Conservation (phyloP, 2,113 vertebrate species). For the Eubucco bourcierii region DNA sequence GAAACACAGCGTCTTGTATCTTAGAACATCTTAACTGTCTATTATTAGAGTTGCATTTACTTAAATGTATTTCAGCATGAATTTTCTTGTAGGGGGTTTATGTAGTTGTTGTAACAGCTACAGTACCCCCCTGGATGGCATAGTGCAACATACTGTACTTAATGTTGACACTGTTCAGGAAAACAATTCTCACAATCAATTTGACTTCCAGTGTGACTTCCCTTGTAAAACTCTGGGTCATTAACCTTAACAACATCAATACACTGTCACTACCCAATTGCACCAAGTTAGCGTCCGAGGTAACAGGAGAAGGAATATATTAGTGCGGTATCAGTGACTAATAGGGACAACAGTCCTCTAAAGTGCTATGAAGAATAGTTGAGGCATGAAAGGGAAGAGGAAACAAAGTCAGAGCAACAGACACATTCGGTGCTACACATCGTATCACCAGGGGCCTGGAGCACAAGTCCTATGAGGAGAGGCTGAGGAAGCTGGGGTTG, state of each 20-base stretch:
- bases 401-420: background rate
- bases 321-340: conserved; percentile 78
- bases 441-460: background rate
- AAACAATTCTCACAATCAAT: conserved; percentile 84
- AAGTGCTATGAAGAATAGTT: conserved; percentile 65
- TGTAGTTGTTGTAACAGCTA: background rate
- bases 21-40: background rate
- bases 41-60: conserved; percentile 5
- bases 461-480: too few species aligned
- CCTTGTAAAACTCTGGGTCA: conserved; percentile 83
- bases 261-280: conserved; percentile 79
- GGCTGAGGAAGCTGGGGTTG: too few species aligned
- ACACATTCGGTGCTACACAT: background rate
- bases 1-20: background rate
- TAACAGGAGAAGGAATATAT: conserved; percentile 79
- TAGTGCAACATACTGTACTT: conserved; percentile 71
- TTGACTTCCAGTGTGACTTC: conserved; percentile 83
- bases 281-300: conserved; percentile 79
- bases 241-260: conserved; percentile 83
- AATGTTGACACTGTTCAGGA: conserved; percentile 76
- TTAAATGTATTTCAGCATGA: background rate
- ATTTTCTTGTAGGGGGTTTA: background rate
- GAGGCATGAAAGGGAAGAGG: conserved; percentile 47
- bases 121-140: conserved; percentile 20
- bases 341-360: conserved; percentile 76